A percentile compares a stretch with the other conserved stretches of the same genome.
Evolutionary conservation across 2,797 vertebrate genomes (phyloP).

Genomic region (Bradypodion pumilum): DNA sequence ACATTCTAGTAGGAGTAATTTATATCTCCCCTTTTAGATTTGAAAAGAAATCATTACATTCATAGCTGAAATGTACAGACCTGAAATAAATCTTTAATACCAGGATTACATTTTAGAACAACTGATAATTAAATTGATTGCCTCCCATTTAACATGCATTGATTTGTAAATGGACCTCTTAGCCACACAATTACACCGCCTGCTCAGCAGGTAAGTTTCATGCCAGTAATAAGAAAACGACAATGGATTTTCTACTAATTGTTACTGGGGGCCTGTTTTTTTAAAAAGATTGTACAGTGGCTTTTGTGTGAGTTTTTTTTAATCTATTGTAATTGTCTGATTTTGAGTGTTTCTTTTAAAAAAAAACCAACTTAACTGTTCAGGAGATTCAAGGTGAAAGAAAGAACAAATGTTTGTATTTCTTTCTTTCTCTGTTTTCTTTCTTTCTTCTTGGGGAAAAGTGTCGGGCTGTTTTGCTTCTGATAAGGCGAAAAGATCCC

Average conservation of each 20-base stretch:
- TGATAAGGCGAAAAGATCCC: conserved; percentile 36
- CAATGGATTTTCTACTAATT: conserved; percentile 1
- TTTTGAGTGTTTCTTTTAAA: conserved; percentile 14
- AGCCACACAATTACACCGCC: background rate
- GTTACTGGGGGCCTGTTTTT: background rate
- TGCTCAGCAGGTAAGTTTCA: background rate
- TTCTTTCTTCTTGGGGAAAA: conserved; percentile 18
- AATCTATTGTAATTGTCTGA: background rate
- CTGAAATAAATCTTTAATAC: conserved; percentile 15
- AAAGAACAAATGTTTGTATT: conserved; percentile 13
- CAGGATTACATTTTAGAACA: background rate
- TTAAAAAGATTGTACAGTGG: background rate
- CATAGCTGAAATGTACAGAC: background rate
- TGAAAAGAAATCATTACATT: background rate
- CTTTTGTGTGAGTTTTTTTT: background rate
- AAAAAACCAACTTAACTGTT: background rate
- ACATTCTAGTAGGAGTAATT: background rate
- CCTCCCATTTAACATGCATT: conserved; percentile 20
- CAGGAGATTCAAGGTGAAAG: conserved; percentile 11
- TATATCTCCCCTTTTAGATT: background rate
- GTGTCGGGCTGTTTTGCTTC: conserved; percentile 12
- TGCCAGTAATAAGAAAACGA: background rate
- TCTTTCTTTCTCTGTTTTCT: background rate
- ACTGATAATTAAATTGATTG: conserved; percentile 18
- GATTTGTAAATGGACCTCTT: conserved; percentile 12